These are phyloP conservation scores for Drosophila insularis DNA, from an alignment of 1,140 invertebrate species.

Conservation along the genomic window DNA sequence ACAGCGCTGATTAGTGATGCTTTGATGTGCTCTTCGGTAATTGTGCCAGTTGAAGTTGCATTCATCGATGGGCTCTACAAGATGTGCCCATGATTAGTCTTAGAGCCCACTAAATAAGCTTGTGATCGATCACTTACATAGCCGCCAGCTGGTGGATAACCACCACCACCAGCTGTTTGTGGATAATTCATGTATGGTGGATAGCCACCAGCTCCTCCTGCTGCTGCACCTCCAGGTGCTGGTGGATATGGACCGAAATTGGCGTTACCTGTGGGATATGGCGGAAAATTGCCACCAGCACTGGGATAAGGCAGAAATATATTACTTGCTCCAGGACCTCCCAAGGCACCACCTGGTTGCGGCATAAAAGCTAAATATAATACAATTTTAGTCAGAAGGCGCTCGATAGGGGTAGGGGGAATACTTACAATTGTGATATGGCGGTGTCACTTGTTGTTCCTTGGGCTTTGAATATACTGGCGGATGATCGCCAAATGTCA, in stretches of 20 bases:
- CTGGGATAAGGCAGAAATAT: conserved; percentile 70
- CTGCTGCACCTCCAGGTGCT: conserved; percentile 13
- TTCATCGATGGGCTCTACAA: conserved; percentile 57
- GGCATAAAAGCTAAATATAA: conserved; percentile 61
- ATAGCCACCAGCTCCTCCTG: conserved; percentile 60
- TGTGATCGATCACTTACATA: conserved; percentile 53
- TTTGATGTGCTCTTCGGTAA: conserved; percentile 97
- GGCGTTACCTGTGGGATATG: conserved; percentile 58
- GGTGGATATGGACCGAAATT: conserved; percentile 72
- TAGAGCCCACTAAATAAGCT: not conserved
- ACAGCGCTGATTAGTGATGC: conserved; percentile 96
- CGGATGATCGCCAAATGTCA: conserved; percentile 96
- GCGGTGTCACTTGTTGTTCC: conserved; percentile 70
- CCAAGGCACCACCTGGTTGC: conserved; percentile 37
- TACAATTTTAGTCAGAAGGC: too few relatives aligned
- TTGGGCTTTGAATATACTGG: conserved; percentile 93
- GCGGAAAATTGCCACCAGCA: conserved; percentile 63
- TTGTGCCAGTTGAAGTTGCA: conserved; percentile 86
- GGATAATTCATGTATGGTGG: conserved; percentile 83
- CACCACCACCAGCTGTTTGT: conserved; percentile 81
- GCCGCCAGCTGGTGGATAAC: conserved; percentile 78
- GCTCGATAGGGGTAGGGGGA: too few relatives aligned
- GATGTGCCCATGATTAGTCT: too few relatives aligned
- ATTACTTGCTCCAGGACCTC: conserved; percentile 35
- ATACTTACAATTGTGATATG: conserved; percentile 64